Percentiles rank a stretch among this genome's conserved stretches.
Conservation (phyloP, 2,113 vertebrate species). For the Seriola dumerili region DNA sequence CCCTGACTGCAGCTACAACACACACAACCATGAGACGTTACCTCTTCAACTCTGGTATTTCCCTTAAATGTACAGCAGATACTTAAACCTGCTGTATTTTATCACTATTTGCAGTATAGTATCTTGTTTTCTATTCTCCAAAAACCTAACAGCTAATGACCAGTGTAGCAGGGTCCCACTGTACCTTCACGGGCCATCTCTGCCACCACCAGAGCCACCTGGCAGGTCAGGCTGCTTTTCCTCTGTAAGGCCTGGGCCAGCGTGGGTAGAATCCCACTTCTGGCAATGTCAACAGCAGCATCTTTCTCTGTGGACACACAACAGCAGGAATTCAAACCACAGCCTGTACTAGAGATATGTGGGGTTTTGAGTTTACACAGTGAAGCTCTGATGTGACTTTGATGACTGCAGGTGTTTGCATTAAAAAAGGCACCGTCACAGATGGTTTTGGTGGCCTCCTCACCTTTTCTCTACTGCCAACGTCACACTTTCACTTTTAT, state of each 20-base stretch:
- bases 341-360: background rate
- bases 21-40: slow-evolving; percentile 19
- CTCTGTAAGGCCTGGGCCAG: slow-evolving; percentile 83
- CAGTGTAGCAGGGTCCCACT: background rate
- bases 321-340: background rate
- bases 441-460: no score
- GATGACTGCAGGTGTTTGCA: background rate
- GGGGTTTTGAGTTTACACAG: no score
- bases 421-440: background rate
- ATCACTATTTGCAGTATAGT: background rate
- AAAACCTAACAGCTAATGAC: background rate
- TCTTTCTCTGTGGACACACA: slow-evolving; percentile 83
- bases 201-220: slow-evolving; percentile 87
- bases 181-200: slow-evolving; percentile 89
- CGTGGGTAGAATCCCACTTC: slow-evolving; percentile 83
- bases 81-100: background rate
- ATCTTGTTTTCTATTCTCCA: background rate
- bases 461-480: no score
- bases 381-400: no score
- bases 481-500: no score
- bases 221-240: slow-evolving; percentile 80
- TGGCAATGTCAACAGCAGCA: slow-evolving; percentile 79
- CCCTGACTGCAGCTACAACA: slow-evolving; percentile 86
- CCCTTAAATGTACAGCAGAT: background rate
- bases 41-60: background rate